phyloP scores from a whole-genome alignment of 2,113 vertebrate genomes.

The Hippolais icterina region DNA sequence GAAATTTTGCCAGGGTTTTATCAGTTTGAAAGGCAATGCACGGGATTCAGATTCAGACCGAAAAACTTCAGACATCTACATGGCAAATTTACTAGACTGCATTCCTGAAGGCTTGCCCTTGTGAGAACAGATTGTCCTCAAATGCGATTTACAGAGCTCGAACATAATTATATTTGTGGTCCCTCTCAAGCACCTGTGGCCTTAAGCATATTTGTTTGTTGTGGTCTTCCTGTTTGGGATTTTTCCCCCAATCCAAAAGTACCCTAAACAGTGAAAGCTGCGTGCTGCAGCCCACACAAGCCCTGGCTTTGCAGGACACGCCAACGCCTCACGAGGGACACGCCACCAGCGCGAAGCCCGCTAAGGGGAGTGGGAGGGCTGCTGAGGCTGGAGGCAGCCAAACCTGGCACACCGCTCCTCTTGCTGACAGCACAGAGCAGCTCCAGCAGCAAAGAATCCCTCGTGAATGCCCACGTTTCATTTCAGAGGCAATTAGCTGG shows the following conservation, averaged over 20 bases:
- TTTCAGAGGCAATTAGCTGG: not conserved
- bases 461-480: accelerated
- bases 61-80: not conserved
- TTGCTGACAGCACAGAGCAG: not conserved
- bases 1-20: not conserved
- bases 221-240: not conserved
- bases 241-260: not conserved
- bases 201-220: not conserved
- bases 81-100: not conserved
- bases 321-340: not conserved
- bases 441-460: not conserved
- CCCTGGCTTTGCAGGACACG: not conserved
- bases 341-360: not conserved
- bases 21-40: not conserved
- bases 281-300: not conserved
- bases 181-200: not conserved
- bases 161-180: not conserved
- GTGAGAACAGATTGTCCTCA: not conserved
- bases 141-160: not conserved
- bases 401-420: not conserved
- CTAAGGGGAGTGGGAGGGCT: not conserved
- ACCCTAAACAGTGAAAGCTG: not conserved
- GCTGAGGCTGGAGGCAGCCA: not conserved
- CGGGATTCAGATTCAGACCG: not conserved
- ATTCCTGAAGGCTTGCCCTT: not conserved